phyloP scores from a whole-genome alignment of 2,797 vertebrate genomes.

The Darevskia mixta region DNA sequence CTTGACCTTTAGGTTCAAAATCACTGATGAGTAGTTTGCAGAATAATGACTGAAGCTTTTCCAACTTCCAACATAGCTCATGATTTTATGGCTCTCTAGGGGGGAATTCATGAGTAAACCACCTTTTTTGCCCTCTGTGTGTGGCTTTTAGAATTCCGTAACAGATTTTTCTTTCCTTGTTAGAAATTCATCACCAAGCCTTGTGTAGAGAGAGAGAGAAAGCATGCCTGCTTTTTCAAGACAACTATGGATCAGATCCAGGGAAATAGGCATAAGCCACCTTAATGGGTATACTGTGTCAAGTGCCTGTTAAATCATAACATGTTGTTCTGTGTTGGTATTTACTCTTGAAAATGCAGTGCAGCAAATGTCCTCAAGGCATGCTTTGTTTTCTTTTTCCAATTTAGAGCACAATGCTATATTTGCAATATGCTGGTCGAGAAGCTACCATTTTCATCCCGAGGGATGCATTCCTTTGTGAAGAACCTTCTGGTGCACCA shows the following conservation, averaged over 20 bases:
- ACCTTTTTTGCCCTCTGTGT: not conserved
- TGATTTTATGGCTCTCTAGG: accelerated
- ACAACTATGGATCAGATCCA: not conserved
- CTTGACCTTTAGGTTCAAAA: constrained; percentile 30
- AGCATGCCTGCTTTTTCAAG: not conserved
- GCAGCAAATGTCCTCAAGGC: not conserved
- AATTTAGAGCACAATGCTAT: not conserved
- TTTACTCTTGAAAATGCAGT: not conserved
- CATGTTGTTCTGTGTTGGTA: not conserved
- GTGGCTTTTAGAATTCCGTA: not conserved
- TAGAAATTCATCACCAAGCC: not conserved
- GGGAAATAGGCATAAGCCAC: not conserved
- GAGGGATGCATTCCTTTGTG: no score
- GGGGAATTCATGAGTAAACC: accelerated
- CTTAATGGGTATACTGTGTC: not conserved
- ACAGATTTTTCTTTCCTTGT: not conserved
- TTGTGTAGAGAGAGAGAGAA: not conserved
- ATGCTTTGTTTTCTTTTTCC: not conserved
- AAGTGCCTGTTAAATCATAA: not conserved
- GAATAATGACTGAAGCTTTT: not conserved
- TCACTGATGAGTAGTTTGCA: accelerated
- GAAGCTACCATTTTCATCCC: no score
- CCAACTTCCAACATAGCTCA: not conserved
- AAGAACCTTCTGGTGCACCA: no score
- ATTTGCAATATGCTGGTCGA: not conserved